Percentiles rank a stretch among this genome's conserved stretches.
phyloP scores from a whole-genome alignment of 2,797 vertebrate genomes.

The Leucoraja ocellata region DNA sequence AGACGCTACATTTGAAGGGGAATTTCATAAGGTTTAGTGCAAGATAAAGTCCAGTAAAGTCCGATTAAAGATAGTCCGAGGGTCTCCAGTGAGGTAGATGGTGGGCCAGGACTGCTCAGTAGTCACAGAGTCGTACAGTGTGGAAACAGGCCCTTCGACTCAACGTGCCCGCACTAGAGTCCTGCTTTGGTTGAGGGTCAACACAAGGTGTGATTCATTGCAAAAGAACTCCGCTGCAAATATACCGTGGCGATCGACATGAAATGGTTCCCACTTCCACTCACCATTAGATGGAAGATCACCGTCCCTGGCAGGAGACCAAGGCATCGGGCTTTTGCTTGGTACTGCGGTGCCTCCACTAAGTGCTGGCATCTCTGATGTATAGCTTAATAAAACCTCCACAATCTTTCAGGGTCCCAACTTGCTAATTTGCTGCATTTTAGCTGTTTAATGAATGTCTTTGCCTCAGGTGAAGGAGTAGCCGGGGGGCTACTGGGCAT shows the following conservation, averaged over 20 bases:
- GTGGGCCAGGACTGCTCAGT: no score
- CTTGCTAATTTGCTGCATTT: background rate
- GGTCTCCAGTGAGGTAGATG: no score
- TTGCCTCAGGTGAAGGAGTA: background rate
- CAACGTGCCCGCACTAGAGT: background rate
- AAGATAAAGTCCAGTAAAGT: no score
- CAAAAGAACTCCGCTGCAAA: background rate
- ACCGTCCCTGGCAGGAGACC: background rate
- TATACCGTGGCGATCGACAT: background rate
- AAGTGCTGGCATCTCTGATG: background rate
- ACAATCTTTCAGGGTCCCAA: background rate
- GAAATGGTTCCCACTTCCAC: background rate
- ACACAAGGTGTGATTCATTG: background rate
- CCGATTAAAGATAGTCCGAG: no score
- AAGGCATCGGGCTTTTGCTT: background rate
- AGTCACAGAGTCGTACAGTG: no score
- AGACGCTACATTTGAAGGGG: no score
- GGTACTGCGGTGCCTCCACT: background rate
- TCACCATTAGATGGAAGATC: background rate
- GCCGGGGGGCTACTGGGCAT: background rate
- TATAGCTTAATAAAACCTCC: background rate
- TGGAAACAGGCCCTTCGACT: no score
- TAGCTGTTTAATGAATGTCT: conserved; percentile 17
- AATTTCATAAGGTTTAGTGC: no score
- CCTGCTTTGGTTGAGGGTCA: conserved; percentile 2